Base-by-base conservation (phyloP, 2,113 vertebrate species). In the Podiceps cristatus region DNA sequence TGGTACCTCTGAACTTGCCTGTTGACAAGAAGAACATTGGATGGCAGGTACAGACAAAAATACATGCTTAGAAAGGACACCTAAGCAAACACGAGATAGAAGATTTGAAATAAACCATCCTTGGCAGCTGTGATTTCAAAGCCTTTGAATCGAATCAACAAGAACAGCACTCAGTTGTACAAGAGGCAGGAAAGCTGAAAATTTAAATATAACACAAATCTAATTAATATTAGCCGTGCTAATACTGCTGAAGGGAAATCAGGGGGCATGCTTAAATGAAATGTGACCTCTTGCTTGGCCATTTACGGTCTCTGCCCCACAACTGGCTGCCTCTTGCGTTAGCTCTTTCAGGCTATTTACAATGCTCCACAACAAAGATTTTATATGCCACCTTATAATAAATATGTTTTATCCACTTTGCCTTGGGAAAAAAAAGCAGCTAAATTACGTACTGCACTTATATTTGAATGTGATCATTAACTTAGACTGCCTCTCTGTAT, bases 1-100 rank as follows among this genome's bases (percentile, higher is more conserved):
- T 16, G 98, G 90, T 47, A 97, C 19, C 9, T 98, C 98, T 66
- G 97, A 63, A 83, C 93, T 97, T 24, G 87, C 86, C 99, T 98
- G 97, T 60, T 90, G 94, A 58, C 81, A 84, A 62, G 8, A 53
- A 67, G 11, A 68, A 35, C 19, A 29, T 92, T 52, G 84, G 62
- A 35, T 25, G 25, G 47, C 55, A 47, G 85, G 31, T 17, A 6
- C 12, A 75, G 35, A 58, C 28, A 58, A 74, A 86, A 68, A 52
- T 3, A 20, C 19, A 17, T 1, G 19, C 47, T 75, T 75, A 27
- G 24, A 69, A 68, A 80, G 59, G 63, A 55, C 42, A 45, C 18
- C 18, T 5, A 37, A 77, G 42, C 5, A 47, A 84, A 68, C 7
- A 5, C 0, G 9, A 47, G n/a, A 31, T 3, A 22, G 24, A 63